phyloP scores from a whole-genome alignment of 2,797 vertebrate species.

The Anguilla megastoma region DNA sequence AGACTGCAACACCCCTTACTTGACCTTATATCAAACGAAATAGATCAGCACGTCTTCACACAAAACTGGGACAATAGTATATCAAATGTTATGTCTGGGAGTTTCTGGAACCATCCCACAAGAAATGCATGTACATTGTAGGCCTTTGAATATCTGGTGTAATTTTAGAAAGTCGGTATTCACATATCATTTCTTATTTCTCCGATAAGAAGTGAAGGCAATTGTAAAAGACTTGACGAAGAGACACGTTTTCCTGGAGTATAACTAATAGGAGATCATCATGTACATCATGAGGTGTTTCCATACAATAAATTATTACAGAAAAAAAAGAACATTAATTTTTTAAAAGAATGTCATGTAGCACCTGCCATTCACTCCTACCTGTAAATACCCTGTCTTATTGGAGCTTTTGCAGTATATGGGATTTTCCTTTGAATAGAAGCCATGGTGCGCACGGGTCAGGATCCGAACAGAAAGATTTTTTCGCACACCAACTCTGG shows the following conservation, averaged over 20 bases:
- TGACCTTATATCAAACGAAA: neutral
- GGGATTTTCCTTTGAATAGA: constrained; percentile 33
- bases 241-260: neutral
- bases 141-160: neutral
- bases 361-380: constrained; percentile 18
- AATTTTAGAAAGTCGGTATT: neutral
- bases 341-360: neutral
- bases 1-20: constrained; percentile 40
- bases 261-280: neutral
- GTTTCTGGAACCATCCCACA: neutral
- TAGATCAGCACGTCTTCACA: neutral
- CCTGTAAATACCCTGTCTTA: constrained; percentile 48
- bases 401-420: constrained; percentile 45
- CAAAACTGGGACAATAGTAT: neutral
- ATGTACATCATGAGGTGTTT: neutral
- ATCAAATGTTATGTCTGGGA: neutral
- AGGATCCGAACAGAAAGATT: neutral
- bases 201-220: neutral
- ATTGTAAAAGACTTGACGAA: neutral
- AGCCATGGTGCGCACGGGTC: constrained; percentile 20
- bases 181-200: neutral
- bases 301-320: neutral
- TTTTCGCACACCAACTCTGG: neutral
- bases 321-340: neutral
- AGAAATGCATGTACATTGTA: neutral